Evolutionary conservation across 2,113 vertebrate genomes (phyloP), one percentile per base, ranked within the genome.

Genomic region (Dasypus novemcinctus): DNA sequence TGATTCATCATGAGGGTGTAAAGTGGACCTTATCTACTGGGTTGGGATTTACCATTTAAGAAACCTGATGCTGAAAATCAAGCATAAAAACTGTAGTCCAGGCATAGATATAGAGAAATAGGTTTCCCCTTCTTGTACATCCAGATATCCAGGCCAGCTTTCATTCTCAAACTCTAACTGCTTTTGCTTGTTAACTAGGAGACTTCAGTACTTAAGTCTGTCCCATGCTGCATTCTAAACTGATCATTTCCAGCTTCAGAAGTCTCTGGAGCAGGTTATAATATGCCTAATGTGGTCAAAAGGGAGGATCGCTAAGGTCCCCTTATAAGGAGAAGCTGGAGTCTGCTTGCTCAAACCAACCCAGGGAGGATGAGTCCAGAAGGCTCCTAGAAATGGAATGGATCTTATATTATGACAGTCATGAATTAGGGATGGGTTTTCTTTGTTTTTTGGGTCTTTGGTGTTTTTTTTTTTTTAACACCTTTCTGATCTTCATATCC

Each of bases 391-490:
- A n/a, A 27, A 43, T 54, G 33, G n/a, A 43, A 29, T 3, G 10
- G 54, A 12, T 31, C 68, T 25, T 20, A 33, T 0, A 17, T 8
- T 2, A 3, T 0, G 1, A n/a, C 57, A 13, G 69, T 41, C 17
- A 6, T 7, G 43, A 31, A 3, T 27, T 3, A 29, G 33, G 20
- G 31, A 31, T 9, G 8, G 46, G 38, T 5, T 72, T 52, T 10
- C 13, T 36, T 10, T 21, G 57, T 59, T 59, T 59, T 59, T 18
- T 3, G 46, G 46, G 46, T 49, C 46, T 49, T 49, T 49, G 21
- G 7, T 59, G 17, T 54, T 17, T 79, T 21, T 10, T 3, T 7
- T 20, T 63, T 41, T 66, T 52, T 66, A 52, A 66, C 8, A 4
- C 9, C 5, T 52, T 54, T 87, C 38, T 27, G 23, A 27, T 82